phyloP scores from a whole-genome alignment of 35 echinoderm and acorn worm species.

The Strongylocentrotus purpuratus region DNA sequence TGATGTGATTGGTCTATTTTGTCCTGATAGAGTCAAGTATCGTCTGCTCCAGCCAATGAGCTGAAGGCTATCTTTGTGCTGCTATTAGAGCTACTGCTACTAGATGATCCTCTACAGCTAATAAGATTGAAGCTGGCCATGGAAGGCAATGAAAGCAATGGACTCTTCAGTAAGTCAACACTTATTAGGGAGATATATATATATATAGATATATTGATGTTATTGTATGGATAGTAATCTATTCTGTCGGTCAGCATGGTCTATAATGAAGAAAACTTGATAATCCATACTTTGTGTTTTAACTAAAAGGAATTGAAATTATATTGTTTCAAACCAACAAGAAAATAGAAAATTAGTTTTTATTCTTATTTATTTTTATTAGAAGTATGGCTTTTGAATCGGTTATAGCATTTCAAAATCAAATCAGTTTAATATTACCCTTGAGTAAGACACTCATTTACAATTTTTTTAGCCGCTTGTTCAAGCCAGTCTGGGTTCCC shows the following conservation, averaged over 20 bases:
- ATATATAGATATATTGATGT: neutral
- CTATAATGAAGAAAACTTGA: no score
- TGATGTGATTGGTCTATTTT: slow-evolving; percentile 45
- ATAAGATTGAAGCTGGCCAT: slow-evolving; percentile 84
- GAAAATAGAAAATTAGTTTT: no score
- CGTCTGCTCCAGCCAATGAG: slow-evolving; percentile 86
- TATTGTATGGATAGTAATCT: neutral
- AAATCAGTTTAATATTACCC: no score
- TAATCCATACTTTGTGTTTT: no score
- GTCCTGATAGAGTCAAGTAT: slow-evolving; percentile 72
- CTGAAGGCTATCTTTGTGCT: slow-evolving; percentile 83
- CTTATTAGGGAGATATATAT: neutral
- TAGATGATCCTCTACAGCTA: slow-evolving; percentile 85
- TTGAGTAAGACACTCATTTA: no score
- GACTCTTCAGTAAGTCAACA: slow-evolving; percentile 73
- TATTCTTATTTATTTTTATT: no score
- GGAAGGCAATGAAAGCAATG: slow-evolving; percentile 90
- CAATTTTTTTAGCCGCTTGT: no score
- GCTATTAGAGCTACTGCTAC: slow-evolving; percentile 81
- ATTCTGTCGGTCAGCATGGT: no score
- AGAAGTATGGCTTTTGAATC: no score
- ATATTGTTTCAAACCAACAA: no score
- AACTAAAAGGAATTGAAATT: no score
- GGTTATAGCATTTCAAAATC: no score
- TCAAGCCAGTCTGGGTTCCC: neutral